Conservation (phyloP, 2,113 vertebrate genomes). For the Siniperca chuatsi region DNA sequence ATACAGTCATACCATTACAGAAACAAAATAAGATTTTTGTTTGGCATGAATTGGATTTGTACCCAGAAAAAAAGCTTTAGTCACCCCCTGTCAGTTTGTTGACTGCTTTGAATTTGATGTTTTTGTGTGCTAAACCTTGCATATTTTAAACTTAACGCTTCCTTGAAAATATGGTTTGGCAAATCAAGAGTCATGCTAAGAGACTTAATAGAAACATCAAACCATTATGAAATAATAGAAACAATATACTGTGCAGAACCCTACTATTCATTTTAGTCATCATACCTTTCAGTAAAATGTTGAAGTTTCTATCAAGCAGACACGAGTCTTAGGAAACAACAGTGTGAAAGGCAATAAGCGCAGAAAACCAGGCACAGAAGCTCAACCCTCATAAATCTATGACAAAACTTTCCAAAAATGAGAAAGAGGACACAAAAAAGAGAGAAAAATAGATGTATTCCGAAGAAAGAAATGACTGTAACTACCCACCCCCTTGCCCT, state of each 20-base stretch:
- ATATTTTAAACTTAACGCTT: slow-evolving; percentile 72
- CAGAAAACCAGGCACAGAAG: slow-evolving; percentile 70
- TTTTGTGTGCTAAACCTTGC: slow-evolving; percentile 64
- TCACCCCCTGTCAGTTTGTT: slow-evolving; percentile 82
- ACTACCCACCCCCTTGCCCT: slow-evolving; percentile 71
- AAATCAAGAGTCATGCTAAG: slow-evolving; percentile 68
- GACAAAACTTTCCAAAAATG: slow-evolving; percentile 81
- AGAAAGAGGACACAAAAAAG: slow-evolving; percentile 68
- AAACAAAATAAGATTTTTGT: slow-evolving; percentile 87
- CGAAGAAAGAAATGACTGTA: slow-evolving; percentile 85
- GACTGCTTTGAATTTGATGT: slow-evolving; percentile 74
- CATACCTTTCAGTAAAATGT: slow-evolving; percentile 69
- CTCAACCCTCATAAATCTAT: slow-evolving; percentile 84
- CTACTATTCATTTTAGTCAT: slow-evolving; percentile 69
- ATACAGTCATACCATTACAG: slow-evolving; percentile 84
- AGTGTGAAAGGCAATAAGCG: slow-evolving; percentile 72
- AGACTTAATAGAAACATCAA: slow-evolving; percentile 58
- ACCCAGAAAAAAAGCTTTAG: slow-evolving; percentile 79
- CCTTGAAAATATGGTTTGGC: slow-evolving; percentile 59
- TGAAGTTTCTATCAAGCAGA: slow-evolving; percentile 73
- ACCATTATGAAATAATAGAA: slow-evolving; percentile 45
- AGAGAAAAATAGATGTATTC: slow-evolving; percentile 72
- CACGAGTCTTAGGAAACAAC: slow-evolving; percentile 76
- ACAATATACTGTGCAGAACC: slow-evolving; percentile 52
- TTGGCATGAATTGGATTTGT: slow-evolving; percentile 86